Evolutionary conservation across 2,888 invertebrate species (phyloP).

Genomic region (Lasioglossum morio): DNA sequence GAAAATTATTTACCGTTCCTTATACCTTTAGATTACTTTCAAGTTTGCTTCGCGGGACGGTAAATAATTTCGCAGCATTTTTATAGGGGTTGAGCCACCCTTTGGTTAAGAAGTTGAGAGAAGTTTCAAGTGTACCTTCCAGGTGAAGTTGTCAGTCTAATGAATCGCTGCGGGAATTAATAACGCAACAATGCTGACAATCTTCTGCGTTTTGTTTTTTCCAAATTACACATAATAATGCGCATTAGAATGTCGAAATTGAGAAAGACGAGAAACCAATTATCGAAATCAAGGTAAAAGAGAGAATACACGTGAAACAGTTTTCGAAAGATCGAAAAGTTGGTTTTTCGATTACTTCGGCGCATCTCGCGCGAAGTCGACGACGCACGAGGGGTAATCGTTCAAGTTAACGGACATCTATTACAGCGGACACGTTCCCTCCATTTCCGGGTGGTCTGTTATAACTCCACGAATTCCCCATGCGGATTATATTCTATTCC

Average conservation of each 20-base stretch:
- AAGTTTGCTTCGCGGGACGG: not conserved
- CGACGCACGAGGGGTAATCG: constrained; percentile 7
- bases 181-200: not conserved
- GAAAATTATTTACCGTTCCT: not conserved
- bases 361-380: not conserved
- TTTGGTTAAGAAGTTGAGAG: not conserved
- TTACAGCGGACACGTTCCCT: constrained; percentile 37
- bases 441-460: constrained; percentile 22
- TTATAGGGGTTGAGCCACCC: not conserved
- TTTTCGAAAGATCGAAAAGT: not conserved
- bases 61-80: not conserved
- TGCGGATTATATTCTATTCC: constrained; percentile 5
- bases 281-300: too few species aligned
- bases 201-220: too few species aligned
- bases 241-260: too few species aligned
- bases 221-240: too few species aligned
- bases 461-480: constrained; percentile 22
- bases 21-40: not conserved
- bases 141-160: not conserved
- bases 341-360: not conserved
- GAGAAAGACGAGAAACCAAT: too few species aligned
- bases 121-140: not conserved
- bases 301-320: too few species aligned
- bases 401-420: constrained; percentile 26
- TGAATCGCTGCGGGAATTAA: not conserved